Conservation (phyloP, 2,888 invertebrate species). For the Digitonthophagus gazella region DNA sequence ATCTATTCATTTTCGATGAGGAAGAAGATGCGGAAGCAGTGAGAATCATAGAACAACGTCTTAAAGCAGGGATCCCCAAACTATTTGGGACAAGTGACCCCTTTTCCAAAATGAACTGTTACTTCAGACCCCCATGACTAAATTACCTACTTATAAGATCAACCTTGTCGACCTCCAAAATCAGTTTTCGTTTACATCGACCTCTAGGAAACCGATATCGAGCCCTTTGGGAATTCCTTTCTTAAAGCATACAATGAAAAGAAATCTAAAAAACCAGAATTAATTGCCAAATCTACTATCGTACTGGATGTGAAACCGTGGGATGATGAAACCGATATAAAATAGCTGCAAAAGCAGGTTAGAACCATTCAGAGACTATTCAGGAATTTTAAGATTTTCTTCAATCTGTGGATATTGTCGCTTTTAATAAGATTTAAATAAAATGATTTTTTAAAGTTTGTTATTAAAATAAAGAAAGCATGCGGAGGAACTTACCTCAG, state of each 20-base stretch:
- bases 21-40: conserved; percentile 88
- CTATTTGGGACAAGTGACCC: too few relatives aligned
- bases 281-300: conserved; percentile 95
- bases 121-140: too few relatives aligned
- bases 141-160: too few relatives aligned
- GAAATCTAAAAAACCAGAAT: conserved; percentile 89
- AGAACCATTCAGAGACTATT: conserved; percentile 80
- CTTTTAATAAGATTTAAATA: conserved; percentile 92
- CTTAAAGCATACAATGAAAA: conserved; percentile 92
- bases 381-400: conserved; percentile 89
- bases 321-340: conserved; percentile 89
- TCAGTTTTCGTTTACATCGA: too few relatives aligned
- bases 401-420: conserved; percentile 96
- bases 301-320: conserved; percentile 96
- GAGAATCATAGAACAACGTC: conserved; percentile 80
- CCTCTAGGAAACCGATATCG: too few relatives aligned
- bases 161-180: too few relatives aligned
- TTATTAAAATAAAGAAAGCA: not conserved
- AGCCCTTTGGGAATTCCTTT: too few relatives aligned
- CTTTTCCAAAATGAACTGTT: too few relatives aligned
- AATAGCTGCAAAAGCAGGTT: conserved; percentile 78
- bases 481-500: too few relatives aligned
- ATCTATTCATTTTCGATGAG: conserved; percentile 88
- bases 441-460: not conserved
- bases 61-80: too few relatives aligned